Conservation (phyloP, 1,140 invertebrate genomes). For the Pissodes strobi region DNA sequence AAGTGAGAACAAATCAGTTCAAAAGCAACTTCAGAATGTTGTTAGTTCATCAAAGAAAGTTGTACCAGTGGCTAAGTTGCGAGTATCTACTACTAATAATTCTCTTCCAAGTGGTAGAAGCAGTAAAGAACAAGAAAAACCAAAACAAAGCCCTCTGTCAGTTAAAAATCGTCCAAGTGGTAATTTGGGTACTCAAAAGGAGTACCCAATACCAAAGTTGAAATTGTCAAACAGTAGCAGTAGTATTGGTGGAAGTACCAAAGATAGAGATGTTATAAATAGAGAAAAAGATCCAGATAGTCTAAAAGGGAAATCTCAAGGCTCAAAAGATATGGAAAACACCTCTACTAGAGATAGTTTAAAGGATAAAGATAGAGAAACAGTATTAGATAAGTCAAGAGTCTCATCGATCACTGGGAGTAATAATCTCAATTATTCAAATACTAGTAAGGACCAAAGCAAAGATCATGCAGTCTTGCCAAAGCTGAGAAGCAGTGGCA, state of each 20-base stretch:
- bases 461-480: not conserved
- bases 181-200: not conserved
- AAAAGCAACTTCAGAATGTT: too few relatives aligned
- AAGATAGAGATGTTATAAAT: constrained; percentile 1
- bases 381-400: not conserved
- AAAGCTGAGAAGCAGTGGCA: constrained; percentile 11
- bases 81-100: not conserved
- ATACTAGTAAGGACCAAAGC: not conserved
- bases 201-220: not conserved
- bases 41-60: too few relatives aligned
- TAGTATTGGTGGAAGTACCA: constrained; percentile 3
- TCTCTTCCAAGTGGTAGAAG: not conserved
- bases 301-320: too few relatives aligned
- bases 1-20: constrained; percentile 25
- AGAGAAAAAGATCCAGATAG: not conserved
- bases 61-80: not conserved
- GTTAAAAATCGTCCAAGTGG: constrained; percentile 5
- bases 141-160: constrained; percentile 17
- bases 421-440: not conserved
- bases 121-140: constrained; percentile 10
- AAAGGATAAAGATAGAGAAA: too few relatives aligned
- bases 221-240: constrained; percentile 11
- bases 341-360: too few relatives aligned
- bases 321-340: too few relatives aligned
- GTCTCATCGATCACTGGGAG: not conserved